phyloP scores from a whole-genome alignment of 2,113 vertebrate genomes.

The Neogale vison region DNA sequence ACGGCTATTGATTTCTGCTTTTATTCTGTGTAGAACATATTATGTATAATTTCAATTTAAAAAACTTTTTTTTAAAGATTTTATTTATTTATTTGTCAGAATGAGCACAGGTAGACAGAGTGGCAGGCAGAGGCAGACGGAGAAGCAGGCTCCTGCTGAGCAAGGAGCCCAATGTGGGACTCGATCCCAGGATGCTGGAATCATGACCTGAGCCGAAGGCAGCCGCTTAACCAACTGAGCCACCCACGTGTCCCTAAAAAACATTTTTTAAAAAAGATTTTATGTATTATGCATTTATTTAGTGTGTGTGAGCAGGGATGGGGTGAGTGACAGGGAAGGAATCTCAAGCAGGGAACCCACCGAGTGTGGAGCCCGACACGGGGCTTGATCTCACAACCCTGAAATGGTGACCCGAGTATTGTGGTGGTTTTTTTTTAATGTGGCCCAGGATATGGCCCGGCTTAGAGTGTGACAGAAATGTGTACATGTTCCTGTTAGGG shows the following conservation, averaged over 20 bases:
- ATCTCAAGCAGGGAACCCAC: background rate
- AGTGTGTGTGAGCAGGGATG: background rate
- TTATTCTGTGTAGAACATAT: background rate
- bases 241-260: background rate
- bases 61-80: background rate
- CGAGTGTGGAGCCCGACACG: accelerated
- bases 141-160: no score
- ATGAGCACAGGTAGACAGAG: no score
- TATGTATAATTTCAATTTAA: background rate
- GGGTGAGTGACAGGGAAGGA: background rate
- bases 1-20: background rate
- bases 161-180: no score
- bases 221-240: no score
- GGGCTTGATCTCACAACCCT: background rate
- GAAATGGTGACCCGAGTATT: background rate
- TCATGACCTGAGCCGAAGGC: no score
- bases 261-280: no score
- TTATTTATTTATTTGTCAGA: no score
- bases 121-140: no score
- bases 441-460: background rate
- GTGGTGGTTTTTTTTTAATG: background rate
- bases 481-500: background rate
- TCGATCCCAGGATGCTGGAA: no score
- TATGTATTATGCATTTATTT: no score
- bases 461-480: background rate